A percentile compares a stretch with the other conserved stretches of the same genome.
These are phyloP conservation scores for Capra hircus DNA, from an alignment of 2,113 vertebrate genomes.

Conservation along the genomic window DNA sequence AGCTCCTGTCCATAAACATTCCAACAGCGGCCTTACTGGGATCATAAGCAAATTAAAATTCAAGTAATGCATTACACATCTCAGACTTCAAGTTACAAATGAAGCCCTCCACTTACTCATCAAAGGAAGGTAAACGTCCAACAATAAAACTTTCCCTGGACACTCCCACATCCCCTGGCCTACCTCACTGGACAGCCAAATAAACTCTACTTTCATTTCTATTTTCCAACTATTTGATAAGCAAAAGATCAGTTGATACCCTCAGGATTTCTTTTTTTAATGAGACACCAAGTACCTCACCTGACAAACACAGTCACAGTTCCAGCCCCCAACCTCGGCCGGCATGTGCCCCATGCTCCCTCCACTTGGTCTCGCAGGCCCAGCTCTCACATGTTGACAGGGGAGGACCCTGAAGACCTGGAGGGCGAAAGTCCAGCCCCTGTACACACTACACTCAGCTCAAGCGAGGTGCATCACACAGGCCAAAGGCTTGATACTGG, in stretches of 20 bases:
- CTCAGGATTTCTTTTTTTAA: background rate
- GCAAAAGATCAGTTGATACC: background rate
- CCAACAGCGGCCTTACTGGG: background rate
- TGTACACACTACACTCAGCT: background rate
- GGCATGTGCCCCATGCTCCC: background rate
- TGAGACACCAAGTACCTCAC: background rate
- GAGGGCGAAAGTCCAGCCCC: background rate
- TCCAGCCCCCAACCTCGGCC: accelerated
- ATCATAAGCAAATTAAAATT: background rate
- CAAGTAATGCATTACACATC: background rate
- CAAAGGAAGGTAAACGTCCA: background rate
- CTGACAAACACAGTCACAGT: background rate
- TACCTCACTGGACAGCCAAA: background rate
- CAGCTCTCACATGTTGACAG: background rate
- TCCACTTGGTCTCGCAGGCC: background rate
- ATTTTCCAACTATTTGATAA: no score
- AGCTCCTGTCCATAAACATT: background rate
- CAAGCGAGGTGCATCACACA: background rate
- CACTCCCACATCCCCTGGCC: background rate
- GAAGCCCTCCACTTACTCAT: background rate
- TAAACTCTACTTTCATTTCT: background rate
- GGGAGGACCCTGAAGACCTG: background rate
- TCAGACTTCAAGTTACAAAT: background rate
- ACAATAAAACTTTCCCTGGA: background rate
- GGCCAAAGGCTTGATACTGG: background rate